Base-by-base conservation (phyloP, 2,888 invertebrate species). In the Lymantria monacha region DNA sequence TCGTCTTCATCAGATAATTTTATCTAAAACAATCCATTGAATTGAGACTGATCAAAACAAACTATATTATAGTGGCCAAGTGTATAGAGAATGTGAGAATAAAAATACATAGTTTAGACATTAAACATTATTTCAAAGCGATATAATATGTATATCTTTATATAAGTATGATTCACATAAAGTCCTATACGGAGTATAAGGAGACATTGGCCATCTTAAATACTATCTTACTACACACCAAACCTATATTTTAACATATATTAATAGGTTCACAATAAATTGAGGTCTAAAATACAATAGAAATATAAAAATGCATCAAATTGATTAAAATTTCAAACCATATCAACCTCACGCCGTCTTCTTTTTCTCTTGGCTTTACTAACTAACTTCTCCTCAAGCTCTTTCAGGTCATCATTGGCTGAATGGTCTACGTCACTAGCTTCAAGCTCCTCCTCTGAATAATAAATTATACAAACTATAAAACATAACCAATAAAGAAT, bases 1-100 rank as follows among this genome's bases (percentile, higher is more conserved):
- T 91, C 91, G 74, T 91, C 86, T 64, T 91, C 88, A 69, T 91
- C 91, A 40, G 87, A 90, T 58, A 84, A 66, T 69, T 82, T 87
- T 53, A 87, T 87, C 87, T 87, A 71, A 38, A 68, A 69, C 55
- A 63, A 55, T 51, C 48, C 51, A 55, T 59, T 55, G 55, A 53
- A 57, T 50, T 44, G 43, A 49, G 44, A 38, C 40, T 44, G 42
- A 38, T 33, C 51, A 57, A 38, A 33, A 45, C 46, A 30, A 36
- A 10, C 30, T 11, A n/a, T 7, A 22, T 22, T 22, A 22, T 22
- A 22, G 5, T 22, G 22, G 22, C 13, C 31, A 14, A 22, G 15
- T 10, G 9, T 40, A 40, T 12, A 30, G 11, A 22, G 22, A 22
- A 3, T 22, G 2, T 22, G 5, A 22, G 5, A 22, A 22, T 22